Conservation (phyloP, 2,113 vertebrate species). For the Prunella himalayana region DNA sequence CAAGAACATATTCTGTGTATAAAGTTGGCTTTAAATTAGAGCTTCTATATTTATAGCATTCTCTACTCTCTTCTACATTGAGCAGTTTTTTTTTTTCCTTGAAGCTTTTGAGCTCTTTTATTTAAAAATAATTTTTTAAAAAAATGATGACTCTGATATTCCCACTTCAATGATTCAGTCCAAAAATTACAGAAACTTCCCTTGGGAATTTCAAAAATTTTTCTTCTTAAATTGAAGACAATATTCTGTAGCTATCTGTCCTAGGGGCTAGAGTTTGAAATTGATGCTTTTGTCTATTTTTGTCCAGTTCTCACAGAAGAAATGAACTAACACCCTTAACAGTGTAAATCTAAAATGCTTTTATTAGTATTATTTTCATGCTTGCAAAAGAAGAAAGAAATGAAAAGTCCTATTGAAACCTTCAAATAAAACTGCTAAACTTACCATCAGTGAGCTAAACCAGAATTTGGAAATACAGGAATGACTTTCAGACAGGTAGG, state of each 20-base stretch:
- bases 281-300: conserved; percentile 2
- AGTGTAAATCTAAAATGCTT: background rate
- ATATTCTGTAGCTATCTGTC: conserved; percentile 2
- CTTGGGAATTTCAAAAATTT: background rate
- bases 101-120: background rate
- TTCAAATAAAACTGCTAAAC: background rate
- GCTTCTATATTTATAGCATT: background rate
- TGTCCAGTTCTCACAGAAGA: background rate
- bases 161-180: background rate
- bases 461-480: background rate
- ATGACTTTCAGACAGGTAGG: background rate
- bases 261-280: conserved; percentile 8
- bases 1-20: background rate
- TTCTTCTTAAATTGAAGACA: conserved; percentile 13
- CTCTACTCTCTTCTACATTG: background rate
- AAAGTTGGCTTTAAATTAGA: background rate
- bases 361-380: background rate
- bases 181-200: background rate
- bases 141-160: background rate
- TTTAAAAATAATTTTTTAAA: background rate
- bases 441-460: background rate
- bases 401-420: background rate
- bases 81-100: background rate
- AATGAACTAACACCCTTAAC: background rate
- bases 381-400: background rate